Evolutionary conservation across 1,140 invertebrate species (phyloP).

Genomic region (Drosophila funebris): DNA sequence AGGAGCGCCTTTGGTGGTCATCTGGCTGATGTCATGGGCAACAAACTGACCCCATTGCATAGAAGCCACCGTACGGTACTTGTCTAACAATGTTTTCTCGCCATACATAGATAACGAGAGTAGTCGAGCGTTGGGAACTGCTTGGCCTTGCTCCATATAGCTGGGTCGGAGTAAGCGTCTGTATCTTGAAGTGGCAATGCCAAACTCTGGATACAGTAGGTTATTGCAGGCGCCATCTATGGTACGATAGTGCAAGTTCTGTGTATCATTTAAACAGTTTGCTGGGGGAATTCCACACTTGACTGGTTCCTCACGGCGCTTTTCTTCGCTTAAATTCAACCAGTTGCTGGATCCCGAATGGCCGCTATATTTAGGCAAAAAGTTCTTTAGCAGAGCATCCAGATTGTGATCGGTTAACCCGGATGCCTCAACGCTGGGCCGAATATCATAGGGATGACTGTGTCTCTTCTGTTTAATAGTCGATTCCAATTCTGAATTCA

Average conservation of each 20-base stretch:
- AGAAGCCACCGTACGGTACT: constrained; percentile 88
- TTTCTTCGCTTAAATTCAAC: constrained; percentile 11
- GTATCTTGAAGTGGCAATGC: constrained; percentile 88
- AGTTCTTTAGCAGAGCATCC: constrained; percentile 48
- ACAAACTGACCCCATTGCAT: constrained; percentile 95
- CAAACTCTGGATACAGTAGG: constrained; percentile 88
- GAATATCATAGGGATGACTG: constrained; percentile 21
- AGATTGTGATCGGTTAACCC: constrained; percentile 34
- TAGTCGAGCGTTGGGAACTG: constrained; percentile 89
- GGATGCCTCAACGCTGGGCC: constrained; percentile 18
- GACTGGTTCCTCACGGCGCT: constrained; percentile 7
- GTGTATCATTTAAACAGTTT: constrained; percentile 80
- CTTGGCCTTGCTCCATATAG: constrained; percentile 86
- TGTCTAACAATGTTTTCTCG: constrained; percentile 87
- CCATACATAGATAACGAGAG: constrained; percentile 89
- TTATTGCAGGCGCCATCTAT: constrained; percentile 95
- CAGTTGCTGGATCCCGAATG: constrained; percentile 28
- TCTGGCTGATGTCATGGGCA: constrained; percentile 92
- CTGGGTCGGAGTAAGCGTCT: constrained; percentile 90
- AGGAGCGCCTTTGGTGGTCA: constrained; percentile 87
- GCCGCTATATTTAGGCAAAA: constrained; percentile 42
- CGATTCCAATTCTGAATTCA: constrained; percentile 2
- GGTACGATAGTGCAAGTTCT: constrained; percentile 87
- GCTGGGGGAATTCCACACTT: constrained; percentile 59
- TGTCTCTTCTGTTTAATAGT: constrained; percentile 28